Base-by-base conservation (phyloP, 2,888 invertebrate genomes). In the Lottia scabra region DNA sequence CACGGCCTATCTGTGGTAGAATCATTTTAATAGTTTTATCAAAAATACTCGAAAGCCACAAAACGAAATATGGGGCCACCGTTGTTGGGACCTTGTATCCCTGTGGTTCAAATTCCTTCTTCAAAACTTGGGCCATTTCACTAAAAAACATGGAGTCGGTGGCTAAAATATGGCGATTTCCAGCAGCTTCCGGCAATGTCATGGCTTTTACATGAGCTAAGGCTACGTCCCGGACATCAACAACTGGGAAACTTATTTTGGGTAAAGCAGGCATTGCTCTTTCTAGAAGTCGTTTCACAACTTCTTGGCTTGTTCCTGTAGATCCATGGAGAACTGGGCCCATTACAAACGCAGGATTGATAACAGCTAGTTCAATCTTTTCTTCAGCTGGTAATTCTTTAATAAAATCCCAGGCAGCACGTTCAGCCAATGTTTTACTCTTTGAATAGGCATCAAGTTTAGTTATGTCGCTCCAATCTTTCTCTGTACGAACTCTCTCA, bases 361-460 rank as follows among this genome's bases (percentile, higher is more conserved):
- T 87, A n/a, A 90, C 90, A 6, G 90, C 89, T 78, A 92, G 80
- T 75, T 91, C 90, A 76, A 92, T 90, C 74, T 88, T 88, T 72
- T 88, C 86, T 74, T 71, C 77, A 85, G 89, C 90, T 80, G 89
- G 87, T n/a, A 90, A 81, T 65, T 89, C 88, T 72, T 90, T 88
- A 13, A 91, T 86, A 79, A 90, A 91, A 71, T 91, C 90, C 92
- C 91, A 92, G 0, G 92, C 92, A n/a, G 90, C 90, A 76, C 89
- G 90, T 80, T 92, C 92, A 2, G 91, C 92, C 68, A 91, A 81
- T 12, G 90, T 90, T 80, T 92, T 91, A 75, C 91, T 90, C 78
- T 89, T 90, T 44, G 85, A 84, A 75, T 90, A 90, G 15, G 88
- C 81, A 48, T 89, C 89, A 15, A 88, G 77, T 30, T 81, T 83